Percentiles rank a stretch among this genome's conserved stretches.
These are phyloP conservation scores for Paramormyrops kingsleyae DNA, from an alignment of 2,113 vertebrate genomes.

Conservation along the genomic window DNA sequence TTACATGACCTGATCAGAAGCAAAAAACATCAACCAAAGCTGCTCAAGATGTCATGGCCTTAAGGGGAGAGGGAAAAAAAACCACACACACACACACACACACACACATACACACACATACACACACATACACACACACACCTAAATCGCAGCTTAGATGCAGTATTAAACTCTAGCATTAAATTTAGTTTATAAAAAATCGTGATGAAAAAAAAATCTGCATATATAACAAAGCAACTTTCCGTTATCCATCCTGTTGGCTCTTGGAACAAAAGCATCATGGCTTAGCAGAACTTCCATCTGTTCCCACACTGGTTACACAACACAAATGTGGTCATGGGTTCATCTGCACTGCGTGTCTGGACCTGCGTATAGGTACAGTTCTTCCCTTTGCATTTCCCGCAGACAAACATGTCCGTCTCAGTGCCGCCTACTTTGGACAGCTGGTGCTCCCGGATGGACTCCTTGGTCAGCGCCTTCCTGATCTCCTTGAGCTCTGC, in stretches of 20 bases:
- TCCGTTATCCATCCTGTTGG: constrained; percentile 27
- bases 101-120: too few species aligned
- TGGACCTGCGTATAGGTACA: constrained; percentile 97
- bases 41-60: constrained; percentile 2
- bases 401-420: constrained; percentile 88
- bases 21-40: constrained; percentile 6
- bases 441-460: constrained; percentile 92
- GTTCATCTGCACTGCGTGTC: constrained; percentile 90
- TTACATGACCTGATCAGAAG: constrained; percentile 3
- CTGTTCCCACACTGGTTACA: constrained; percentile 92
- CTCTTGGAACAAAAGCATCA: constrained; percentile 24
- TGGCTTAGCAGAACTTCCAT: constrained; percentile 80
- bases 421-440: constrained; percentile 84
- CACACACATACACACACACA: too few species aligned
- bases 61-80: neutral
- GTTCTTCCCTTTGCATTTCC: constrained; percentile 86
- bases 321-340: constrained; percentile 93
- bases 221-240: constrained; percentile 26
- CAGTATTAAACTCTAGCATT: too few species aligned
- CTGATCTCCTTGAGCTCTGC: constrained; percentile 92
- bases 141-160: too few species aligned
- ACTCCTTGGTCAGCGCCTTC: constrained; percentile 90
- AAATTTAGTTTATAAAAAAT: constrained; percentile 44
- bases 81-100: too few species aligned
- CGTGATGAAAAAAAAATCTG: constrained; percentile 20